Percentiles rank a stretch among this genome's conserved stretches.
Evolutionary conservation across 2,888 invertebrate genomes (phyloP).

Genomic region (Cantharis rufa): DNA sequence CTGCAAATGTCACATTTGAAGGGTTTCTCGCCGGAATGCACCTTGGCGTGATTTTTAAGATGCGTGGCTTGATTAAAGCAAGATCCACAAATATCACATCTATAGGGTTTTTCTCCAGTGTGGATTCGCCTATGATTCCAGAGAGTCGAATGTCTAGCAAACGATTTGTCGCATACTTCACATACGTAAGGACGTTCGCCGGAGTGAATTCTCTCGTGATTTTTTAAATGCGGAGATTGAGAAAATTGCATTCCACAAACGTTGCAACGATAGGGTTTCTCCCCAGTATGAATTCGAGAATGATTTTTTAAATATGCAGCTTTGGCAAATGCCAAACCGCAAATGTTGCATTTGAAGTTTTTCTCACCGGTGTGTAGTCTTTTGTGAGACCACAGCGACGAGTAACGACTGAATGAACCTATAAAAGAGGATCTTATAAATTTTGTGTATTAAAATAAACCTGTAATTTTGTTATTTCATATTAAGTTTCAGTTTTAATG

Average conservation of each 20-base stretch:
- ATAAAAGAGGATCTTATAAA: constrained; percentile 21
- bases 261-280: constrained; percentile 66
- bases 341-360: constrained; percentile 87
- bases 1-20: constrained; percentile 84
- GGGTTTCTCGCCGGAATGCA: constrained; percentile 81
- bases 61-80: constrained; percentile 90
- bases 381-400: constrained; percentile 87
- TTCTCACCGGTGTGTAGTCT: constrained; percentile 82
- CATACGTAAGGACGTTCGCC: constrained; percentile 88
- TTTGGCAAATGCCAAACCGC: constrained; percentile 86
- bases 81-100: constrained; percentile 86
- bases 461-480: background rate
- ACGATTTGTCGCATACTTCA: constrained; percentile 82
- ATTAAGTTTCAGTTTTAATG: background rate
- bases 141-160: constrained; percentile 83
- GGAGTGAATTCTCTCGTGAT: constrained; percentile 86
- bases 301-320: constrained; percentile 90
- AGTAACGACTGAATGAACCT: constrained; percentile 79
- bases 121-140: constrained; percentile 90
- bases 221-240: constrained; percentile 85
- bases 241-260: constrained; percentile 92
- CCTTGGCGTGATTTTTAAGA: constrained; percentile 85
- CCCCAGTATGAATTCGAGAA: constrained; percentile 83
- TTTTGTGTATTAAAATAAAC: background rate
- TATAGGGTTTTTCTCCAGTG: constrained; percentile 85